phyloP scores from a whole-genome alignment of 2,113 vertebrate genomes.

The Geococcyx californianus region DNA sequence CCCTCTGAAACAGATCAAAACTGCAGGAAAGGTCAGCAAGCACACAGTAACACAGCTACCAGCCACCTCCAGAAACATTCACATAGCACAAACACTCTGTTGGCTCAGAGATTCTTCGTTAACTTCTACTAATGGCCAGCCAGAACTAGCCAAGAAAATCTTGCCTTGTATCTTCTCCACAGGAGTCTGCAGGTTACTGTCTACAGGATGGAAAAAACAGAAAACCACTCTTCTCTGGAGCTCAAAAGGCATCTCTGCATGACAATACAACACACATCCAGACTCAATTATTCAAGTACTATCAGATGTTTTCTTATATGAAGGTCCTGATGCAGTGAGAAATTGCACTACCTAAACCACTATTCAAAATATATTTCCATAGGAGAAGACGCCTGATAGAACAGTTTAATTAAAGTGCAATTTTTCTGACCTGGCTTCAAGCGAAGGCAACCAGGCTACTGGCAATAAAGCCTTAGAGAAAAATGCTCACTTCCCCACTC shows the following conservation, averaged over 20 bases:
- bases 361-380: neutral
- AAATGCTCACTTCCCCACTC: neutral
- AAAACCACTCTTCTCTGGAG: neutral
- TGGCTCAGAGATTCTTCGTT: neutral
- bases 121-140: neutral
- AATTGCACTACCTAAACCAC: neutral
- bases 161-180: neutral
- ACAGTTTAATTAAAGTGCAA: neutral
- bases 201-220: neutral
- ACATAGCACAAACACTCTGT: neutral
- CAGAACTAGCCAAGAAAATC: neutral
- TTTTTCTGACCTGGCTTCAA: neutral
- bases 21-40: neutral
- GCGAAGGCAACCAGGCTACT: neutral
- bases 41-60: fast-evolving
- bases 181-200: neutral
- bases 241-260: neutral
- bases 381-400: neutral
- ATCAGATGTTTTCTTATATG: neutral
- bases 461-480: neutral
- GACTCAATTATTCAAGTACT: neutral
- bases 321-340: neutral
- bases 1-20: neutral
- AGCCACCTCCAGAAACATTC: neutral
- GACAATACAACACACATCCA: neutral